Percentiles rank a stretch among this genome's conserved stretches.
Conservation (phyloP, 1,140 invertebrate genomes). For the Spodoptera litura region DNA sequence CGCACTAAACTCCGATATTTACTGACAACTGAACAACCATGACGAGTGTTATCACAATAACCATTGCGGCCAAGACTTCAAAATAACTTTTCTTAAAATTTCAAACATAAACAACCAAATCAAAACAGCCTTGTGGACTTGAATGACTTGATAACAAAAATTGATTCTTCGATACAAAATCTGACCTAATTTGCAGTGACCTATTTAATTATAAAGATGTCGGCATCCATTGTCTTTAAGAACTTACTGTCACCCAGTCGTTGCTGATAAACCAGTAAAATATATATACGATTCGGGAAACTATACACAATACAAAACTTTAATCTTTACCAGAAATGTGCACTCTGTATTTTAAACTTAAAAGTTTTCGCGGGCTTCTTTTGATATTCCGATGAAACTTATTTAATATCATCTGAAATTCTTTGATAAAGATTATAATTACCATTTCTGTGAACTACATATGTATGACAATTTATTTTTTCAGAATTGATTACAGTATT, state of each 20-base stretch:
- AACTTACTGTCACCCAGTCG: neutral
- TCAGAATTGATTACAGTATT: too few relatives aligned
- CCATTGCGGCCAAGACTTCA: too few relatives aligned
- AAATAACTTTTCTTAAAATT: too few relatives aligned
- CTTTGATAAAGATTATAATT: too few relatives aligned
- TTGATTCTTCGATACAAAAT: conserved; percentile 13
- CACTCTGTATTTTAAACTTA: conserved; percentile 1
- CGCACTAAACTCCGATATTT: too few relatives aligned
- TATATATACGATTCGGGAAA: neutral
- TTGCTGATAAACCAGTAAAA: neutral
- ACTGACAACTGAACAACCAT: too few relatives aligned
- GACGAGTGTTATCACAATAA: too few relatives aligned
- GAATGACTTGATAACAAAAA: neutral
- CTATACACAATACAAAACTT: conserved; percentile 14
- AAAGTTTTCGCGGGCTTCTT: neutral
- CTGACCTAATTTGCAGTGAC: conserved; percentile 24
- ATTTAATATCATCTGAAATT: too few relatives aligned
- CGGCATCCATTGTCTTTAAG: neutral
- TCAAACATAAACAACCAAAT: neutral
- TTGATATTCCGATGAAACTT: too few relatives aligned
- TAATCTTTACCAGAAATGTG: neutral
- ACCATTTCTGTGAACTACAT: too few relatives aligned
- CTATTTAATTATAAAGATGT: conserved; percentile 28
- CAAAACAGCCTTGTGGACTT: neutral
- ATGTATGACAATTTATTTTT: too few relatives aligned